Evolutionary conservation across 2,797 vertebrate genomes (phyloP).

Genomic region (Rhinatrema bivittatum): DNA sequence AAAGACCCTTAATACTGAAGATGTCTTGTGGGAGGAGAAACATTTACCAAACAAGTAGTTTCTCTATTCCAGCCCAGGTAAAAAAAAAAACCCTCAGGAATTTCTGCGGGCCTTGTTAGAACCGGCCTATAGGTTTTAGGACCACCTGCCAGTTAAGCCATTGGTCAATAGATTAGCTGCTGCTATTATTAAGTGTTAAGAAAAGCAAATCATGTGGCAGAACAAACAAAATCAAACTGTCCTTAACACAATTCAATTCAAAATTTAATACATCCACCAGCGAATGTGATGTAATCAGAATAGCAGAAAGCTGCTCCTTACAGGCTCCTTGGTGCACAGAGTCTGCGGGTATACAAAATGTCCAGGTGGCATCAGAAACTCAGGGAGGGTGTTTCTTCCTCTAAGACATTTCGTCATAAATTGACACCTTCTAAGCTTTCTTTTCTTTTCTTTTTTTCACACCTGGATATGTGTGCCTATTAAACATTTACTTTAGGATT

Average conservation of each 20-base stretch:
- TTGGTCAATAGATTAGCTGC: conserved; percentile 68
- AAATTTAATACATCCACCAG: conserved; percentile 61
- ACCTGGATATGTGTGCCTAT: background rate
- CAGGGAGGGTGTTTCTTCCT: conserved; percentile 38
- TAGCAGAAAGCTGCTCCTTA: conserved; percentile 21
- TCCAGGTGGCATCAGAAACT: conserved; percentile 25
- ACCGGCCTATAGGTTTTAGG: conserved; percentile 53
- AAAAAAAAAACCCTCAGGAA: conserved; percentile 68
- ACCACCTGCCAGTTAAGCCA: conserved; percentile 72
- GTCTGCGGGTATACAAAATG: conserved; percentile 33
- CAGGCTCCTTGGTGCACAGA: conserved; percentile 9
- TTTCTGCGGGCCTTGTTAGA: conserved; percentile 48
- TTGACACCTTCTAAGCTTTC: conserved; percentile 26
- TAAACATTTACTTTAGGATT: no score
- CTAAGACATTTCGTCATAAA: conserved; percentile 32
- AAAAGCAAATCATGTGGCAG: conserved; percentile 67
- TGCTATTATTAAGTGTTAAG: conserved; percentile 63
- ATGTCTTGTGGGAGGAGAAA: conserved; percentile 70
- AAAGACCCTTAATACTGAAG: conserved; percentile 66
- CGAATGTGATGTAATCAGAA: conserved; percentile 42
- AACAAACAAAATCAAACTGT: conserved; percentile 68
- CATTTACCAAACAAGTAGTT: conserved; percentile 67
- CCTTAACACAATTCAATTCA: conserved; percentile 68
- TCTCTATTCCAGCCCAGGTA: conserved; percentile 64
- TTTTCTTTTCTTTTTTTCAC: conserved; percentile 27